A percentile compares a stretch with the other conserved stretches of the same genome.
phyloP scores from a whole-genome alignment of 37 sponge, comb jelly and placozoan species.

The Haliclona indistincta region DNA sequence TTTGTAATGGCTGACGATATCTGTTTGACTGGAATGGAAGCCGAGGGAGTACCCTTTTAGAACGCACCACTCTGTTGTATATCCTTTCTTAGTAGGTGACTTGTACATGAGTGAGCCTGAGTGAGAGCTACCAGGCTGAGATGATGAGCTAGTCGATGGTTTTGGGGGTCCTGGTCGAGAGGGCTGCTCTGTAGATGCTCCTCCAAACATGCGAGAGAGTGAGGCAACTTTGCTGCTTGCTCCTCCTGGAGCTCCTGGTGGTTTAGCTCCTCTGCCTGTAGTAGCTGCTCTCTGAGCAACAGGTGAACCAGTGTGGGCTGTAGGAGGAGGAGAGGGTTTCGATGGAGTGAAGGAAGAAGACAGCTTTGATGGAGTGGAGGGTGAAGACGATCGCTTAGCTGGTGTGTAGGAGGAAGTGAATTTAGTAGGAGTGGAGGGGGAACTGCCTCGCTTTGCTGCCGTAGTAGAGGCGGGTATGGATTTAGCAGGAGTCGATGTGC shows the following conservation, averaged over 20 bases:
- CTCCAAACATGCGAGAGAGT: constrained; percentile 32
- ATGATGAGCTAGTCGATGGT: too few relatives aligned
- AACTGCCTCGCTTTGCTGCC: background rate
- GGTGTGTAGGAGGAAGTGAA: background rate
- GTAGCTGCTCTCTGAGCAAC: background rate
- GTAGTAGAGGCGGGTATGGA: background rate
- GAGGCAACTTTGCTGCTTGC: constrained; percentile 1
- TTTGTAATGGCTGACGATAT: constrained; percentile 19
- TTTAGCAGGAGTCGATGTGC: background rate
- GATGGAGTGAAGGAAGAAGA: background rate
- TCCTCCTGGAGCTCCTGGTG: background rate
- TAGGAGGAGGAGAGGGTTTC: background rate
- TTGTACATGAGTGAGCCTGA: constrained; percentile 22
- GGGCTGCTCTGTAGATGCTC: background rate
- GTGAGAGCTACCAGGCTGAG: background rate
- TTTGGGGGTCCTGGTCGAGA: background rate
- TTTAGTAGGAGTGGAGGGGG: background rate
- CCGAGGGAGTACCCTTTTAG: constrained; percentile 21
- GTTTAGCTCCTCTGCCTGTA: background rate
- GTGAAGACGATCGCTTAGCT: background rate
- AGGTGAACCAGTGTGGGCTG: background rate
- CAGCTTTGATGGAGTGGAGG: background rate
- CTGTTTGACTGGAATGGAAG: constrained; percentile 19
- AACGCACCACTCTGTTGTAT: constrained; percentile 11
- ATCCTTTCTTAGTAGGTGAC: constrained; percentile 28